Conservation (phyloP, 2,888 invertebrate genomes). For the Hybos culiciformis region DNA sequence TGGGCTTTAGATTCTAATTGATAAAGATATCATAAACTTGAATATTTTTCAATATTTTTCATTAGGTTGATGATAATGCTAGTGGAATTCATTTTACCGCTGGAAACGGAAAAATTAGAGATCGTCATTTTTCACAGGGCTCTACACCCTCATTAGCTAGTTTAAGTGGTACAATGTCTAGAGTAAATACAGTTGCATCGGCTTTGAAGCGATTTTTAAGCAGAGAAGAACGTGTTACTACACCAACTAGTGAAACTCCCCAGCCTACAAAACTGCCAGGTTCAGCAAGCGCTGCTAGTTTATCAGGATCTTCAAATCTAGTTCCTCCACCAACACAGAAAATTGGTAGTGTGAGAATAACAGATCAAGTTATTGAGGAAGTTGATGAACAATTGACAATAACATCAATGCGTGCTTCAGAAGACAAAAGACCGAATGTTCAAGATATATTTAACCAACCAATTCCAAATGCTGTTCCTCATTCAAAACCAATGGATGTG, state of each 20-base stretch:
- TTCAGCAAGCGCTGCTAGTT: constrained; percentile 26
- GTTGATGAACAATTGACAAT: constrained; percentile 73
- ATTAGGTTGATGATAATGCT: constrained; percentile 54
- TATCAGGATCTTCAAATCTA: constrained; percentile 11
- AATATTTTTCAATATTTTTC: constrained; percentile 24
- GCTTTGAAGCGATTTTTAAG: constrained; percentile 64
- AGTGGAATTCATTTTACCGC: constrained; percentile 64
- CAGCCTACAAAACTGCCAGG: constrained; percentile 29
- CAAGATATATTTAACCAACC: constrained; percentile 50
- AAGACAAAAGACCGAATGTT: constrained; percentile 47
- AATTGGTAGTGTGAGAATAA: constrained; percentile 45
- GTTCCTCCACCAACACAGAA: constrained; percentile 18
- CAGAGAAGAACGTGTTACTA: constrained; percentile 48
- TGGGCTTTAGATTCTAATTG: no score
- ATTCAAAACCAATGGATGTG: constrained; percentile 51
- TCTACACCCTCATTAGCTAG: constrained; percentile 36
- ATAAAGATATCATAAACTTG: no score
- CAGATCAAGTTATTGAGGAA: constrained; percentile 60
- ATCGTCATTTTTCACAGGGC: constrained; percentile 37
- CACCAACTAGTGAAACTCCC: constrained; percentile 19
- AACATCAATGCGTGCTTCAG: constrained; percentile 48
- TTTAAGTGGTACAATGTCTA: constrained; percentile 44
- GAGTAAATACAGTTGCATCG: constrained; percentile 64
- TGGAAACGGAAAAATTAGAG: constrained; percentile 40
- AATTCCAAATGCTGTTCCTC: constrained; percentile 31